A percentile compares a stretch with the other conserved stretches of the same genome.
These are phyloP conservation scores for Bryconaethiops microstoma DNA, from an alignment of 2,797 vertebrate species.

Conservation along the genomic window DNA sequence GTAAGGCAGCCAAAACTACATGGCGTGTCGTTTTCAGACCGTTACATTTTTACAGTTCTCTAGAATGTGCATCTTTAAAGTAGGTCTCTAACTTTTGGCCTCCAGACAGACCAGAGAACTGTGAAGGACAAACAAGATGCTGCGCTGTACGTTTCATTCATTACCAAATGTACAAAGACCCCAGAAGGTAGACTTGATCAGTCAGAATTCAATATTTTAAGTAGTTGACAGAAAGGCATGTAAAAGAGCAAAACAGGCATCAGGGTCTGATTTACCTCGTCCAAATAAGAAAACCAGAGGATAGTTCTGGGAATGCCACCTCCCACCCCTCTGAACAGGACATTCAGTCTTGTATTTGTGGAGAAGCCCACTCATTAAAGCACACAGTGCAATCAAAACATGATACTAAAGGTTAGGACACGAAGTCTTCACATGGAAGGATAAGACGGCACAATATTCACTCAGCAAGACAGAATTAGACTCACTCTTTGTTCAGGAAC, in stretches of 20 bases:
- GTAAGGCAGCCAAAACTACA: constrained; percentile 50
- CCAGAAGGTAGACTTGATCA: constrained; percentile 37
- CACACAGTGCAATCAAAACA: neutral
- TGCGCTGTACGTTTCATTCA: too few species aligned
- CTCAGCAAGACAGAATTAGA: too few species aligned
- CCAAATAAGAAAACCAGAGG: neutral
- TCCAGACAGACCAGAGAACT: neutral
- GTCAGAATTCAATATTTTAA: too few species aligned
- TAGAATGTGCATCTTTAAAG: neutral
- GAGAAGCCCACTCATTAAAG: constrained; percentile 25
- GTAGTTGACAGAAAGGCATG: neutral
- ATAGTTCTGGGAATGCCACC: constrained; percentile 28
- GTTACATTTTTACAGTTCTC: neutral
- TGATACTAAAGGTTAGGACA: too few species aligned
- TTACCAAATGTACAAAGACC: too few species aligned
- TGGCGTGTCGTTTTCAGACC: neutral
- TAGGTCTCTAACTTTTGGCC: neutral
- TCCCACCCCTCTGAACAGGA: constrained; percentile 10
- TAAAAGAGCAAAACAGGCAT: neutral
- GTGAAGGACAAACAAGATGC: too few species aligned
- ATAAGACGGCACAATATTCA: too few species aligned
- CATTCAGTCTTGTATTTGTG: constrained; percentile 29
- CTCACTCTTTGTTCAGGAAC: too few species aligned
- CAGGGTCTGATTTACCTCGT: neutral
- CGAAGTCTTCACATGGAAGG: too few species aligned